Base-by-base conservation (phyloP, 2,888 invertebrate species). In the Therioaphis trifolii region DNA sequence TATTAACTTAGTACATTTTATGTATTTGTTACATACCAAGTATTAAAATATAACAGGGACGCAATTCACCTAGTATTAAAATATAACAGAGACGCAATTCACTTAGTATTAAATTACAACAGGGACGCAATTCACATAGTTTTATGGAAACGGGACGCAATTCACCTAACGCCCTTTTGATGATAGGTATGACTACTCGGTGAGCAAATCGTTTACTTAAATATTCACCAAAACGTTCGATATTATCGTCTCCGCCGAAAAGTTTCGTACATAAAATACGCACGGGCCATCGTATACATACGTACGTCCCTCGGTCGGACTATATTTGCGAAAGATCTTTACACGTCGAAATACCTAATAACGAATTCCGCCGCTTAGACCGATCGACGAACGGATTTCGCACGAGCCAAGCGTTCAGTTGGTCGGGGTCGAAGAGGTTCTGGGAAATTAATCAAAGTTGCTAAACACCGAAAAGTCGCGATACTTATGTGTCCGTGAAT, bases 381-480 rank as follows among this genome's bases (percentile, higher is more conserved):
- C 24, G 18, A 46, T 71, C 27, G 27, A 12, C 4, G 1, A 27
- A 71, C 71, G 0, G 49, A 49, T 46, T 18, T 46, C 27, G n/a
- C n/a, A 71, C n/a, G 4, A 27, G 49, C 11, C n/a, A 15, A 46
- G n/a, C 11, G n/a, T 72, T 29, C 5, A 29, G 29, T 52, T 27
- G 18, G 9, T 49, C 18, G 49, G 11, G 24, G 69, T 43, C 69
- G 15, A 3, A 71, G 27, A 71, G 49, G 11, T 29, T n/a, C 2
- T 1, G 11, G 21, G 12, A 49, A 49, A 72, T 72, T n/a, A 18
- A 7, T 1, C n/a, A 52, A 72, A 52, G 29, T 52, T n/a, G n/a
- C 27, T 72, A 12, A 29, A 27, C 49, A 49, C 29, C 72, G 14
- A 52, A 29, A 72, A 52, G 72, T 72, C 29, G 49, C 11, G 29